phyloP scores from a whole-genome alignment of 2,888 invertebrate genomes.

The Lasiommata megera region DNA sequence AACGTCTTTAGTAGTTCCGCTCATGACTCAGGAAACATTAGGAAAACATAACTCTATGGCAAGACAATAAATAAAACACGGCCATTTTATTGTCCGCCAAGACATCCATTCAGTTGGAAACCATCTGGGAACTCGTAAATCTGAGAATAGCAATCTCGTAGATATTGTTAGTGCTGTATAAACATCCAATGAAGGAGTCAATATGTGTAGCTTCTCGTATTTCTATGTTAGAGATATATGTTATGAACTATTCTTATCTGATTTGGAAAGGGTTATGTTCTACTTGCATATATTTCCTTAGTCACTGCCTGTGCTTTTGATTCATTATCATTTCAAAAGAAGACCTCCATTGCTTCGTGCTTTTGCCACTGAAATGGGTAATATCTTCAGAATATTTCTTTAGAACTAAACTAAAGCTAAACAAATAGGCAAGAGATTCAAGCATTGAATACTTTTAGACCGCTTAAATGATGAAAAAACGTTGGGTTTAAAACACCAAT shows the following conservation, averaged over 20 bases:
- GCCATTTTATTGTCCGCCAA: constrained; percentile 64
- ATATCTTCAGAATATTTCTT: no score
- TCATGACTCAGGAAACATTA: constrained; percentile 58
- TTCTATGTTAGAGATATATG: neutral
- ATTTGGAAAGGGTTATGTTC: neutral
- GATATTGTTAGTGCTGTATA: constrained; percentile 48
- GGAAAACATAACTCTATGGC: constrained; percentile 58
- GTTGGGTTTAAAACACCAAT: no score
- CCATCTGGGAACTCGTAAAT: constrained; percentile 65
- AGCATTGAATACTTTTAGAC: no score
- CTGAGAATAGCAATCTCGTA: constrained; percentile 58
- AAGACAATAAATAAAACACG: constrained; percentile 48
- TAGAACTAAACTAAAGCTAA: no score
- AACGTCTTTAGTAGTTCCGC: neutral
- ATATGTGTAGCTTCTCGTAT: neutral
- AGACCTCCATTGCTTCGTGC: no score
- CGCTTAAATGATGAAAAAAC: no score
- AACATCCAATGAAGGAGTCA: constrained; percentile 33
- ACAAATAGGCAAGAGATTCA: no score
- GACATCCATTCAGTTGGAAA: constrained; percentile 62
- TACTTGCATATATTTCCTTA: neutral
- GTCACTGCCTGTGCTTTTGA: no score
- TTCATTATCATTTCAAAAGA: no score
- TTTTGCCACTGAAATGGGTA: no score
- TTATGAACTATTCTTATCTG: neutral